These are phyloP conservation scores for Cacoxenus indagator DNA, from an alignment of 2,888 invertebrate species.

Conservation along the genomic window DNA sequence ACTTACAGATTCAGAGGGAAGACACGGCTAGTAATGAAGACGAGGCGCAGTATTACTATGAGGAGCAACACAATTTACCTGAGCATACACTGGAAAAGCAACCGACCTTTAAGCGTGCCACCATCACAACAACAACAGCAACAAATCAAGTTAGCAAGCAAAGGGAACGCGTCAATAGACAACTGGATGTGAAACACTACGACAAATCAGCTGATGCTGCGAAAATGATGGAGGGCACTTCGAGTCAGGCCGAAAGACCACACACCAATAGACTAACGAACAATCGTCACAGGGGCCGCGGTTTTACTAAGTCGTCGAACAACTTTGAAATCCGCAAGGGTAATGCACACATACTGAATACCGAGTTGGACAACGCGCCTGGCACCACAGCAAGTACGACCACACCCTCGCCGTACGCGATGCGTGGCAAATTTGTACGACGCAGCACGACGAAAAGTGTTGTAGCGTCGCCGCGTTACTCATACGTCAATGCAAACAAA, in stretches of 20 bases:
- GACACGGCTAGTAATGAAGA: not conserved
- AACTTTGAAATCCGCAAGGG: conserved; percentile 16
- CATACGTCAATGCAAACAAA: not conserved
- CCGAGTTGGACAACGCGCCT: conserved; percentile 24
- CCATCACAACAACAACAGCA: not conserved
- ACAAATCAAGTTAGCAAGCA: not conserved
- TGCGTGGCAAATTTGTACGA: conserved; percentile 57
- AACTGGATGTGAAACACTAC: not conserved
- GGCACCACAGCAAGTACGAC: conserved; percentile 14
- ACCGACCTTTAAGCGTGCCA: conserved; percentile 43
- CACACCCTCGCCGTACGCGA: conserved; percentile 48
- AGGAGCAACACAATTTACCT: conserved; percentile 25
- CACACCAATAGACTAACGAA: not conserved
- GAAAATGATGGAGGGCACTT: not conserved
- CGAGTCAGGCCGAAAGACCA: conserved; percentile 12
- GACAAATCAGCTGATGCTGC: conserved; percentile 10
- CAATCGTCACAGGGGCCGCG: not conserved
- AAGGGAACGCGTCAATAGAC: not conserved
- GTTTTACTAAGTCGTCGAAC: not conserved
- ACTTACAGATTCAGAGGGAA: conserved; percentile 35
- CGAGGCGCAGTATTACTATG: not conserved
- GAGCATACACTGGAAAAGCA: conserved; percentile 19
- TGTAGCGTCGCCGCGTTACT: conserved; percentile 37
- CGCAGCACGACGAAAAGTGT: conserved; percentile 37
- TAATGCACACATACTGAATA: conserved; percentile 33